Evolutionary conservation across 2,113 vertebrate species (phyloP).

Genomic region (Coptodon rendalli): DNA sequence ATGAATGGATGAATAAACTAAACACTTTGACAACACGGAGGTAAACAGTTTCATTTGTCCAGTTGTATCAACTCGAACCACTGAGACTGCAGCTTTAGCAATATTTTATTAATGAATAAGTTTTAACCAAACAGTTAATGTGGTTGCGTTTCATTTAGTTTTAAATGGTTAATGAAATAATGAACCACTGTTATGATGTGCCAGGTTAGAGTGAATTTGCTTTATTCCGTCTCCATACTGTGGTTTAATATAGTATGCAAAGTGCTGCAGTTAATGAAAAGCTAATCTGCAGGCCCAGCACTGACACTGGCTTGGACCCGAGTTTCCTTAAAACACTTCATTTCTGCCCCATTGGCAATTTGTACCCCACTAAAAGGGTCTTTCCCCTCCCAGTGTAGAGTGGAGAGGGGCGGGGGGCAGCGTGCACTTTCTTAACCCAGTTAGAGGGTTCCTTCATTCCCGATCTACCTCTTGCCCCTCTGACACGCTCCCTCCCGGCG

Average conservation of each 20-base stretch:
- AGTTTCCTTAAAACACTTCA: constrained; percentile 45
- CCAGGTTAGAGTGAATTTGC: neutral
- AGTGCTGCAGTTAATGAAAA: constrained; percentile 57
- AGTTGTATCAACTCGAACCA: neutral
- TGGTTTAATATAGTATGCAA: constrained; percentile 21
- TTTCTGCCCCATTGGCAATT: constrained; percentile 66
- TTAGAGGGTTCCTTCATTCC: constrained; percentile 58
- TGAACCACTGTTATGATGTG: neutral
- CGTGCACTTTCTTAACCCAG: constrained; percentile 66
- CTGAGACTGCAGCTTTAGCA: neutral
- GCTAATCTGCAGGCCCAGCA: constrained; percentile 40
- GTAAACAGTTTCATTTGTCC: neutral
- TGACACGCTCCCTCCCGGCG: constrained; percentile 3
- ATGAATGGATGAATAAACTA: neutral
- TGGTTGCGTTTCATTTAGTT: neutral
- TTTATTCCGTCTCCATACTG: neutral
- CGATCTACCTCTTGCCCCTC: constrained; percentile 33
- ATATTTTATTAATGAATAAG: neutral
- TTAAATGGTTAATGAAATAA: neutral
- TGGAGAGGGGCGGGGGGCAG: neutral
- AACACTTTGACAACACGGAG: neutral
- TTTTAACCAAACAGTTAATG: neutral
- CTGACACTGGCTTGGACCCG: constrained; percentile 49
- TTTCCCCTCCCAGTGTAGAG: neutral
- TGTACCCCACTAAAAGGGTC: constrained; percentile 62